phyloP scores from a whole-genome alignment of 2,888 invertebrate species.

The Drosophila koepferae region DNA sequence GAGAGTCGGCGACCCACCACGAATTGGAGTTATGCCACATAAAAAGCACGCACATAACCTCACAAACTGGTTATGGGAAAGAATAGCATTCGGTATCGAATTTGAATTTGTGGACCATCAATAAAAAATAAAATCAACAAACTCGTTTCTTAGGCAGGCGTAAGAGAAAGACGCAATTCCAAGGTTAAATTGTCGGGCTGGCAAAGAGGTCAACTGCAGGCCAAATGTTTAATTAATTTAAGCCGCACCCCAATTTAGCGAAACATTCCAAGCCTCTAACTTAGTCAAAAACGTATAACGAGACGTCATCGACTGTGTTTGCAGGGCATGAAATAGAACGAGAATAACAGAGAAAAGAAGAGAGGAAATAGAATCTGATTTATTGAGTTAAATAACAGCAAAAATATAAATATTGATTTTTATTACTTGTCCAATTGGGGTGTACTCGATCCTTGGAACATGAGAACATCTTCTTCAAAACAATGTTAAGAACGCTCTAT shows the following conservation, averaged over 20 bases:
- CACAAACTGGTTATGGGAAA: conserved; percentile 68
- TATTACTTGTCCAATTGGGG: not conserved
- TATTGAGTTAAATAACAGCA: too few relatives aligned
- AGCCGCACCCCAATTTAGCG: conserved; percentile 63
- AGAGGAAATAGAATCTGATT: not conserved
- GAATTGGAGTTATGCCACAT: conserved; percentile 59
- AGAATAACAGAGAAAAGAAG: not conserved
- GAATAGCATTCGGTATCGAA: conserved; percentile 37
- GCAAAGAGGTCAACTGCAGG: conserved; percentile 67
- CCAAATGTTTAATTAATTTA: conserved; percentile 64
- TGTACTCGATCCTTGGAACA: not conserved
- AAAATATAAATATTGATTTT: conserved; percentile 1
- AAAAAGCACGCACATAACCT: conserved; percentile 21
- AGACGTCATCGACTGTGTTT: not conserved
- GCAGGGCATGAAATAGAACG: too few relatives aligned
- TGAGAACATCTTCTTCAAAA: not conserved
- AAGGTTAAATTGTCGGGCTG: conserved; percentile 59
- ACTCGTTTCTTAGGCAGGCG: conserved; percentile 29
- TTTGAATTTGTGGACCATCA: conserved; percentile 36
- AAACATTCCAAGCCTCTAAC: conserved; percentile 56
- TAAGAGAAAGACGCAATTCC: conserved; percentile 59
- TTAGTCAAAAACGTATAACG: not conserved
- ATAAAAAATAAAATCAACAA: conserved; percentile 44
- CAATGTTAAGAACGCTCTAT: not conserved
- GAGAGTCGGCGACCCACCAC: conserved; percentile 44